Percentiles rank a stretch among this genome's conserved stretches.
Evolutionary conservation across 2,113 vertebrate species (phyloP).

Genomic region (Chloebia gouldiae): DNA sequence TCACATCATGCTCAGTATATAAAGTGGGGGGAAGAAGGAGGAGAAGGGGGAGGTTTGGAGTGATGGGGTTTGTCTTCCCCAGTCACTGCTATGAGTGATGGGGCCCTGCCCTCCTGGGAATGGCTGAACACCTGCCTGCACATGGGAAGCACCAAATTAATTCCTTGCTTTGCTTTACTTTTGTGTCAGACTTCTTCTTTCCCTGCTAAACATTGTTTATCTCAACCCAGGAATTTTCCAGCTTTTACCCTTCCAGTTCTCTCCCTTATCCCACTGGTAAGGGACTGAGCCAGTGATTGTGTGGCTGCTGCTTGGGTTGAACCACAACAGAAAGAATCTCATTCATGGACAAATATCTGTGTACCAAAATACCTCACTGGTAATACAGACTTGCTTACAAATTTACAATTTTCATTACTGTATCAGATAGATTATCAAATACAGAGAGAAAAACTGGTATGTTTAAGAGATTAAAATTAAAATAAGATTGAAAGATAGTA

Average conservation of each 20-base stretch:
- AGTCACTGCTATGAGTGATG: not conserved
- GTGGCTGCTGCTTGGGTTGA: not conserved
- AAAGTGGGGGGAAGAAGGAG: not conserved
- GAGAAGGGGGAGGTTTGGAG: rapidly evolving
- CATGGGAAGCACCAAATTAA: rapidly evolving
- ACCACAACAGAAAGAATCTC: not conserved
- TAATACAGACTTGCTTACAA: not conserved
- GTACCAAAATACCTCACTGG: not conserved
- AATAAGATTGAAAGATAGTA: not conserved
- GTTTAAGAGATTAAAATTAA: not conserved
- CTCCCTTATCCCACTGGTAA: not conserved
- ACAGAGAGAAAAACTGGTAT: not conserved
- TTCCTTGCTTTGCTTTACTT: not conserved
- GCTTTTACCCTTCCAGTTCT: not conserved
- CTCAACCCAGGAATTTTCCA: not conserved
- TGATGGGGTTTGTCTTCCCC: not conserved
- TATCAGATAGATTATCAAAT: not conserved
- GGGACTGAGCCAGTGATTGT: rapidly evolving
- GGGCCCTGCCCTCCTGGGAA: not conserved
- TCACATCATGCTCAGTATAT: too few relatives aligned
- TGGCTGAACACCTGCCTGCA: not conserved
- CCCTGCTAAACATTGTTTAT: not conserved
- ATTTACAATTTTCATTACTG: not conserved
- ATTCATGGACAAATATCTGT: not conserved
- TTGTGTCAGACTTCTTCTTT: not conserved